Conservation (phyloP, 37 sponge, comb jelly and placozoan species). For the Dysidea cf. avara region DNA sequence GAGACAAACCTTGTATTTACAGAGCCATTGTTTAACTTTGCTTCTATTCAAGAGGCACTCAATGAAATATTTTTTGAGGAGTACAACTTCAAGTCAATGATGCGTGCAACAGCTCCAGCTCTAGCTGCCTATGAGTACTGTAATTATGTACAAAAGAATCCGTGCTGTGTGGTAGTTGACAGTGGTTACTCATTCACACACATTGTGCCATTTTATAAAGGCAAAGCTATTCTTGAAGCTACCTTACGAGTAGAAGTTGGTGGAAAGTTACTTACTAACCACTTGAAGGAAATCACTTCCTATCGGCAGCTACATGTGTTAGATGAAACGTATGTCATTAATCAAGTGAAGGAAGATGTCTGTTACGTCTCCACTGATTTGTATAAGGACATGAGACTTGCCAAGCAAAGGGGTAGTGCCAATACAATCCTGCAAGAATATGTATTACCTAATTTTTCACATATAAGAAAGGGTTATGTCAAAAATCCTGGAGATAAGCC, state of each 20-base stretch:
- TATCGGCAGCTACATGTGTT: conserved; percentile 96
- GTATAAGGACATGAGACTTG: conserved; percentile 70
- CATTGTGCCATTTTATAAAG: conserved; percentile 78
- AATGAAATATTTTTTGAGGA: conserved; percentile 95
- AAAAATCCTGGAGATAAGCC: conserved; percentile 1
- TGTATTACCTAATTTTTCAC: conserved; percentile 88
- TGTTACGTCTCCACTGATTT: conserved; percentile 89
- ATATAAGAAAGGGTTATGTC: conserved; percentile 68
- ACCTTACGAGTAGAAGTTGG: conserved; percentile 88
- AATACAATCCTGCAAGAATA: conserved; percentile 77
- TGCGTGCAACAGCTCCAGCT: conserved; percentile 54
- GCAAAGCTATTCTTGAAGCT: conserved; percentile 51
- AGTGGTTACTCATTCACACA: conserved; percentile 97
- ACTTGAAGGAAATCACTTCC: conserved; percentile 92
- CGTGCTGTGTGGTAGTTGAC: conserved; percentile 82
- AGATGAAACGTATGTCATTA: conserved; percentile 97
- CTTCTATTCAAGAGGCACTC: conserved; percentile 84
- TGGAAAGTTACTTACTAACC: conserved; percentile 95
- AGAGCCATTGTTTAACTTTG: conserved; percentile 93
- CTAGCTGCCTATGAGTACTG: conserved; percentile 64
- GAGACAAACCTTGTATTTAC: conserved; percentile 67
- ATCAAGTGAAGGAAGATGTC: conserved; percentile 96
- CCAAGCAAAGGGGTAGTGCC: conserved; percentile 24
- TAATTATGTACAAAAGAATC: conserved; percentile 18
- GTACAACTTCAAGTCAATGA: conserved; percentile 78